These are phyloP conservation scores for Alligator sinensis DNA, from an alignment of 2,113 vertebrate genomes.

Conservation along the genomic window DNA sequence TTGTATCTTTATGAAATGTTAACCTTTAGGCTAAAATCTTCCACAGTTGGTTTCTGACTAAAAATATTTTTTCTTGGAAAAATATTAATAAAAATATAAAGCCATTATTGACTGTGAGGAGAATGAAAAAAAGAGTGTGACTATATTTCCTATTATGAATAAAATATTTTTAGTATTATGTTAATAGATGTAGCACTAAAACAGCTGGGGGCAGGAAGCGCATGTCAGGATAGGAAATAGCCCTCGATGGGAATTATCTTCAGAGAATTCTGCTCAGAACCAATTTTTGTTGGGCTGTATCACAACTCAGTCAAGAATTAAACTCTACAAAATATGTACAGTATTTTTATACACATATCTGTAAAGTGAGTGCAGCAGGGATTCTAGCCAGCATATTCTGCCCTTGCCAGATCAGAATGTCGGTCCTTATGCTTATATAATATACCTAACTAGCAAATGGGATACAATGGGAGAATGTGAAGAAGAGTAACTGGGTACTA, in stretches of 20 bases:
- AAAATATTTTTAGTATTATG: neutral
- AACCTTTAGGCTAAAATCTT: neutral
- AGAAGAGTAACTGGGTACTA: neutral
- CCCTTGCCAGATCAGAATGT: neutral
- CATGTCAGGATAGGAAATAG: neutral
- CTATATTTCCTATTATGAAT: neutral
- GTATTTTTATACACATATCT: neutral
- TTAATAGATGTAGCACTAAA: neutral
- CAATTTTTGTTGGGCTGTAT: neutral
- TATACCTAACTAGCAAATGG: neutral
- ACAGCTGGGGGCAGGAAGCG: neutral
- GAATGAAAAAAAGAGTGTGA: neutral
- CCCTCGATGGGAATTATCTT: neutral
- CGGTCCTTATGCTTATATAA: neutral
- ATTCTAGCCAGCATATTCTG: neutral
- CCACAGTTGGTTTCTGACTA: neutral
- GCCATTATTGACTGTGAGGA: neutral
- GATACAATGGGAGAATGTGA: neutral
- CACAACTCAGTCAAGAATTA: neutral
- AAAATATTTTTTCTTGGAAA: neutral
- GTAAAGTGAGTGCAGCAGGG: neutral
- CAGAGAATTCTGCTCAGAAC: neutral
- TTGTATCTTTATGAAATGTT: neutral
- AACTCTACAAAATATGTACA: neutral
- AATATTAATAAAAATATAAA: neutral